Evolutionary conservation across 2,797 vertebrate genomes (phyloP), one percentile per base, ranked within the genome.

Genomic region (Rhynchotus rufescens): DNA sequence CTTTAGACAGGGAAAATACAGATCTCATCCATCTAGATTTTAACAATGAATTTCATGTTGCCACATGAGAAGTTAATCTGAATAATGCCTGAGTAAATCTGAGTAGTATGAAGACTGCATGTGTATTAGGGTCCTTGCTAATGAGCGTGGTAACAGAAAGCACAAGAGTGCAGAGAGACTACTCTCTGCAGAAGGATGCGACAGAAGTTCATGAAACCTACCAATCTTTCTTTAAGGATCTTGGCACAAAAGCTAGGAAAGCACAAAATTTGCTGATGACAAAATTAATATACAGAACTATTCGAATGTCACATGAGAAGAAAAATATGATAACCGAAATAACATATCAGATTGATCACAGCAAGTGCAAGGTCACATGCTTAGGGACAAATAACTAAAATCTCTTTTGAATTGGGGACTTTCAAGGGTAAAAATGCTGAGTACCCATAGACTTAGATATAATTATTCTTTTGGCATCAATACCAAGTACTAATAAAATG

Each of bases 301-400:
- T 86, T 80, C 91, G 44, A 51, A 87, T 87, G 85, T 92, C 62
- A 51, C 45, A 83, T 14, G 26, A 84, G 93, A 94, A 90, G 80
- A 81, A 94, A 91, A 56, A 92, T 88, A 90, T 92, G 84, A 85
- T 56, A 87, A 94, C 90, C 62, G 73, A 84, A 93, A 76, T 75
- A 90, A 89, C 84, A 90, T 85, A 93, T 92, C 68, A 69, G 69
- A 93, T 92, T 54, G 93, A 78, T 90, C 92, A 85, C 23, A 75
- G 45, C 62, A 84, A 81, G 74, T 76, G 80, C 83, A 93, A 94
- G 85, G 89, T 92, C 92, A 88, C 77, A 67, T 74, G 77, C 45
- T 83, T 34, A 64, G 82, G 77, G 51, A 87, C 62, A 81, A 94
- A 52, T 4, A 91, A 23, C 56, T 92, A 52, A 90, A 95, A 84